Evolutionary conservation across 2,888 invertebrate genomes (phyloP), one percentile per base, ranked within the genome.

Genomic region (Scaptodrosophila latifasciaeformis): DNA sequence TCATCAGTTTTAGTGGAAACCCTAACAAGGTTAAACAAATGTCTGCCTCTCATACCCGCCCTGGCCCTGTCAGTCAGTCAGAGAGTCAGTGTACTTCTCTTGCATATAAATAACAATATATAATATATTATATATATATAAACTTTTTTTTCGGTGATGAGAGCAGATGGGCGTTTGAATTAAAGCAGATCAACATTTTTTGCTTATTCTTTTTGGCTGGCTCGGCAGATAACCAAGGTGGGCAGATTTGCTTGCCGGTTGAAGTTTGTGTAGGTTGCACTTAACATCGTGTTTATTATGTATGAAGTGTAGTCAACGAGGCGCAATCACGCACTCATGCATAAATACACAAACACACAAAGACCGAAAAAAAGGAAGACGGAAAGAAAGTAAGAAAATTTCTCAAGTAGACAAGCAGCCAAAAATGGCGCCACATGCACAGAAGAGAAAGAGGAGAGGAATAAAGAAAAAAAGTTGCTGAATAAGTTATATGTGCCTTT

Each of bases 241-340:
- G 47, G 37, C 27, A 17, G 46, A 13, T 29, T 21, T 49, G 45
- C 27, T 59, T 49, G 44, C 10, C 46, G 34, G n/a, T 30, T 48
- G 39, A 15, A 57, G 51, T 51, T 64, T 49, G n/a, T n/a, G n/a
- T 55, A 58, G 54, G 24, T 24, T 53, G 65, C 71, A 76, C 75
- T 76, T 76, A 75, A 75, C 76, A 67, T 65, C 49, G 63, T 71
- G 76, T 69, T 75, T 75, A 75, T 75, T 75, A 75, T 75, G 75
- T 75, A 75, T 71, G 69, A 74, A 64, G 63, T 74, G 67, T 71
- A 66, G 72, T 74, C 72, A 61, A 61, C 57, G 62, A 62, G 54
- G 50, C 63, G 61, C 53, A 64, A 62, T 58, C 71, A 69, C 72
- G 62, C 70, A 66, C 37, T 15, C 60, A 49, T 44, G 35, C 53